Evolutionary conservation across 2,888 invertebrate genomes (phyloP).

Genomic region (Artemia sinica): DNA sequence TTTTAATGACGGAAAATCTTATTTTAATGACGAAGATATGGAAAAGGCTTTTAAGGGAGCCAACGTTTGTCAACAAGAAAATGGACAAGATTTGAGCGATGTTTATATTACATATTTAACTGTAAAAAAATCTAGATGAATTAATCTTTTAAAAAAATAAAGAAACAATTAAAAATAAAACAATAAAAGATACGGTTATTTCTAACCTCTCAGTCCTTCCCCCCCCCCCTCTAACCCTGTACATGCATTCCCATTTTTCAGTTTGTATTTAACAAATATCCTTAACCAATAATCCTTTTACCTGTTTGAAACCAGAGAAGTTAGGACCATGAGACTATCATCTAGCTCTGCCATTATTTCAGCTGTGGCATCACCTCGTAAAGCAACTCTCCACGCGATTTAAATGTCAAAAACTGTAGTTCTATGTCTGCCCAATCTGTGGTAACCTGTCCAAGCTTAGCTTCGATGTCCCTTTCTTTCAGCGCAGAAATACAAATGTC

Average conservation of each 20-base stretch:
- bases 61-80: not conserved
- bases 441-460: constrained; percentile 78
- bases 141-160: too few species aligned
- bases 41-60: too few species aligned
- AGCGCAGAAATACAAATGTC: constrained; percentile 95
- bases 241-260: too few species aligned
- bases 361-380: constrained; percentile 82
- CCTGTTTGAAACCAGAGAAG: constrained; percentile 79
- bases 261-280: too few species aligned
- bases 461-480: constrained; percentile 94
- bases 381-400: constrained; percentile 79
- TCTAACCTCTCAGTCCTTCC: not conserved
- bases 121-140: too few species aligned
- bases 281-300: constrained; percentile 28
- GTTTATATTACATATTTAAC: too few species aligned
- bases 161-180: not conserved
- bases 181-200: not conserved
- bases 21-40: too few species aligned
- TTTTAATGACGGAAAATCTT: too few species aligned
- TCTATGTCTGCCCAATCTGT: constrained; percentile 90
- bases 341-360: constrained; percentile 87
- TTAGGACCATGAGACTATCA: constrained; percentile 89
- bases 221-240: not conserved
- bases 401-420: constrained; percentile 81
- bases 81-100: not conserved